These are phyloP conservation scores for Anhinga anhinga DNA, from an alignment of 2,113 vertebrate species.

Conservation along the genomic window DNA sequence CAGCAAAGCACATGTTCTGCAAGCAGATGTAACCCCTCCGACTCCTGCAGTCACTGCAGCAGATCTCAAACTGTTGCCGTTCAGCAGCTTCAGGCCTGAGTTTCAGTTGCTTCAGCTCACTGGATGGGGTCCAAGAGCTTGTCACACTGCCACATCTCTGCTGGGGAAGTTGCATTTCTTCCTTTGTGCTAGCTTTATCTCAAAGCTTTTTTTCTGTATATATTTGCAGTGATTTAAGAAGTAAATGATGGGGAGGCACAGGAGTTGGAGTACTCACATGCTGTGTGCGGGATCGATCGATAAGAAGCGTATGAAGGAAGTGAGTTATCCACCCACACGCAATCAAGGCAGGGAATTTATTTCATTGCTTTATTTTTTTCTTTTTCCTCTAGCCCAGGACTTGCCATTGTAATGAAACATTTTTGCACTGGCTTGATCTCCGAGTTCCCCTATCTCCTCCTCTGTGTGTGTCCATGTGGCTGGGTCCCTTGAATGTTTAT, in stretches of 20 bases:
- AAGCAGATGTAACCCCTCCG: not conserved
- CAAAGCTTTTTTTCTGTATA: not conserved
- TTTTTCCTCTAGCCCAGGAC: not conserved
- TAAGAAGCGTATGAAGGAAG: not conserved
- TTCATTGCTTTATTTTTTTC: not conserved
- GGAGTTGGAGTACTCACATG: not conserved
- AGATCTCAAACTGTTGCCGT: fast-evolving
- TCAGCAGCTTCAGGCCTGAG: not conserved
- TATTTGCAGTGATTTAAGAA: constrained; percentile 22
- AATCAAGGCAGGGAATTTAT: not conserved
- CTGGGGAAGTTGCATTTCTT: not conserved
- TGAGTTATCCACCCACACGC: constrained; percentile 6
- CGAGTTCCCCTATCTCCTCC: not conserved
- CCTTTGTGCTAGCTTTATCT: constrained; percentile 12
- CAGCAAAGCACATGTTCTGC: not conserved
- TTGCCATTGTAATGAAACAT: not conserved
- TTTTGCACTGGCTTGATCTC: not conserved
- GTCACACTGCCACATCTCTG: constrained; percentile 3
- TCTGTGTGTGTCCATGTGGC: not conserved
- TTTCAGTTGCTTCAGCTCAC: not conserved
- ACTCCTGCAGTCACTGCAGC: not conserved
- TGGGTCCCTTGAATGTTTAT: constrained; percentile 9
- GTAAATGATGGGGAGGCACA: not conserved
- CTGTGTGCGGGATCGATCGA: not conserved
- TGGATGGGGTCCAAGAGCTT: not conserved